Base-by-base conservation (phyloP, 2,113 vertebrate genomes). In the Shinisaurus crocodilurus region DNA sequence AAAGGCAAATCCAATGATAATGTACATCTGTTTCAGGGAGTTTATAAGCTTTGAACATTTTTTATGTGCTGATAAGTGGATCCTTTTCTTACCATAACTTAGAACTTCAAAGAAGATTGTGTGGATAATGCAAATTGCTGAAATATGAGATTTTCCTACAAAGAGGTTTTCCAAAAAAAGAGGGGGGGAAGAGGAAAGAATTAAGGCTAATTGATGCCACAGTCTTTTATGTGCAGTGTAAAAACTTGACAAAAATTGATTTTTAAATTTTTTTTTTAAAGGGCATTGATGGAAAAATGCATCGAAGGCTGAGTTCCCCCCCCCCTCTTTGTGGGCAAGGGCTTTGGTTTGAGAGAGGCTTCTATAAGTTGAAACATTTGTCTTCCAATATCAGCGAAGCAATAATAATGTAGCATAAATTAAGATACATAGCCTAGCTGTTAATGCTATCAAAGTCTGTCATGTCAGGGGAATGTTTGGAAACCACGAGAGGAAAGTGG, bases 31-130 rank as follows among this genome's bases (percentile, higher is more conserved):
- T 99, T 99, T 98, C 98, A 98, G 97, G 97, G 98, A 98, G 98
- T 99, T 99, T 99, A 98, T 98, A 98, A 97, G 98, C 98, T 99
- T 99, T 99, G 98, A 99, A 99, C 97, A 98, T 98, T 98, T 99
- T 98, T 98, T 98, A 97, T 98, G 98, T 98, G 97, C 97, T 98
- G 98, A 98, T 99, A 98, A 99, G 98, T 98, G 98, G 98, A 97
- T 97, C 98, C 97, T 98, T 98, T 98, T 98, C 98, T 98, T 98
- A 98, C 98, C 98, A 98, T 98, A 98, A 99, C 98, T 98, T 98
- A 97, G 96, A 98, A 99, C 98, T 99, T 99, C 98, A 99, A 99
- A 99, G 98, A 97, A 97, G 98, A 98, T 98, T 98, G 96, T 97
- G 97, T 97, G 98, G 98, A 99, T 99, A 99, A 99, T 99, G 98